Base-by-base conservation (phyloP, 53 echinoderm and acorn worm genomes). In the Crossaster papposus region DNA sequence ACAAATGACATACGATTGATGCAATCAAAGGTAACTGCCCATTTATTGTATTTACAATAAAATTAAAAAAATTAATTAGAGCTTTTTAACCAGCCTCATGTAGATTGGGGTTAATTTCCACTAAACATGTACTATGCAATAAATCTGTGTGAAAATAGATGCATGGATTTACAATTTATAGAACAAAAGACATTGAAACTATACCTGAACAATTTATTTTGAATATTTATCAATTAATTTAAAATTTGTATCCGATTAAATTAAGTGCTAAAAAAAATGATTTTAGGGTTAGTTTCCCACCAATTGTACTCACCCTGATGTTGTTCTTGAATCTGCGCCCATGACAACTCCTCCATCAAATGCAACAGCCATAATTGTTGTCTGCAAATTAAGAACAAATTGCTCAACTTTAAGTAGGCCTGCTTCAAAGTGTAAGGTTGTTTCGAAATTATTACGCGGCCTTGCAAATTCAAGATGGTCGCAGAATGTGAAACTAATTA, bases 301-400 rank as follows among this genome's bases (percentile, higher is more conserved):
- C 31, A 22, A 78, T 0, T 72, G 8, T 9, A 73, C 91, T 88
- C 85, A 95, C 95, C 97, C 95, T 22, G 97, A 94, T 34, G 97
- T 97, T 35, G 97, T 97, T 77, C 97, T 94, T 23, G 97, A 97
- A 81, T 97, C 97, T 38, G 97, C 97, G 3, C 95, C 97, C 65
- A 97, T 83, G 26, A 97, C 91, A 0, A 97, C 97, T 65, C 97
- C 97, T 23, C 93, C 95, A 77, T 92, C 94, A 90, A 95, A 97
- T 70, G 94, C 95, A 14, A 97, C 97, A 37, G 97, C 97, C 97
- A 97, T 97, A 77, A 97, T 97, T 30, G 97, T 95, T 14, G 95
- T 95, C 97, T 97, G 89, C 12, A 79, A 23, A 54, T n/a, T 51
- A 58, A 90, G 11, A 54, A 72, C 36, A 33, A 70, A 81, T 51